Conservation (phyloP, 2,888 invertebrate genomes). For the Hetaerina titia region DNA sequence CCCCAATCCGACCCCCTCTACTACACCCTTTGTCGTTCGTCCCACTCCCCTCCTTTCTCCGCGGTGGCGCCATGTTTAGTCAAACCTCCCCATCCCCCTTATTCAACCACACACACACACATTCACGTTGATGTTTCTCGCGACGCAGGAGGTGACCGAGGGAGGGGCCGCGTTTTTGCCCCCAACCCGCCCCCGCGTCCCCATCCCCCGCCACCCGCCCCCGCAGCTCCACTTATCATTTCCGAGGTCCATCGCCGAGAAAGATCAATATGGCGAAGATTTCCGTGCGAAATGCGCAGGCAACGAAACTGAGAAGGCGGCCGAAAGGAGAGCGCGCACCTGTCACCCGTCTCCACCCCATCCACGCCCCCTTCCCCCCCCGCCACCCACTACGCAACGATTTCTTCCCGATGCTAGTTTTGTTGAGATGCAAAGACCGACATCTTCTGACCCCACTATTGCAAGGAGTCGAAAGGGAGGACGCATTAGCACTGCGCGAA, state of each 20-base stretch:
- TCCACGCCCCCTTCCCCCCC: no score
- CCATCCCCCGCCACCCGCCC: neutral
- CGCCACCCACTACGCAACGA: no score
- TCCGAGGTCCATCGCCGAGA: conserved; percentile 16
- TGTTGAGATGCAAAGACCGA: no score
- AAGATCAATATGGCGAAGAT: conserved; percentile 17
- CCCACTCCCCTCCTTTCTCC: neutral
- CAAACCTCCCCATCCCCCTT: neutral
- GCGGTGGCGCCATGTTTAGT: neutral
- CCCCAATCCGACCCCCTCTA: neutral
- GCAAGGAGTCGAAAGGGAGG: no score
- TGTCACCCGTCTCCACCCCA: no score
- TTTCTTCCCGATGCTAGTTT: no score
- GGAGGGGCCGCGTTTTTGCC: neutral
- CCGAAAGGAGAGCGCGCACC: no score
- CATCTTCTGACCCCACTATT: no score
- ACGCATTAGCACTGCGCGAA: no score
- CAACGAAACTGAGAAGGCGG: no score
- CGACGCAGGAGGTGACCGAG: neutral
- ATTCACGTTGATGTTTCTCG: neutral
- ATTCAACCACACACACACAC: neutral
- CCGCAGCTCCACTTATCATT: conserved; percentile 23
- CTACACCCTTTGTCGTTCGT: neutral
- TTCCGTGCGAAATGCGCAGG: neutral
- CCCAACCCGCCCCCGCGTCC: neutral